Base-by-base conservation (phyloP, 2,888 invertebrate genomes). In the Argyresthia albistria region DNA sequence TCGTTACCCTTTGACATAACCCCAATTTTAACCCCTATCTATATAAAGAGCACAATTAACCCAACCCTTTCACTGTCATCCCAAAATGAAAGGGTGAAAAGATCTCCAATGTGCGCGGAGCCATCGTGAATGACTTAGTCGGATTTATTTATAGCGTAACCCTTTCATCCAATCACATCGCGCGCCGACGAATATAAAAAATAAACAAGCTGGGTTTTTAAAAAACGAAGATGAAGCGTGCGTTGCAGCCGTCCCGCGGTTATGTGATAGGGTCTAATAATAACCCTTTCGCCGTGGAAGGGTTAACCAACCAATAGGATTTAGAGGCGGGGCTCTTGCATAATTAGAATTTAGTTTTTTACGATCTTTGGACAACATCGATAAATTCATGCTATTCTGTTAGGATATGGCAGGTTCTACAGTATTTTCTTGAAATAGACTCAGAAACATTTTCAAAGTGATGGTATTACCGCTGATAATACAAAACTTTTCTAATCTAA, bases 241-340 rank as follows among this genome's bases (percentile, higher is more conserved):
- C 25, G 25, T 4, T 25, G 25, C 25, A 25, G 65, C 70, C 63
- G 63, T 70, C 75, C 78, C 80, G 73, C 71, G 60, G 66, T 63
- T 25, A 55, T 55, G 55, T 56, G 57, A 63, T 59, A 66, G 73
- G 74, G 67, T 64, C 72, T 80, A 82, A 74, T 84, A 84, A 83
- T 86, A 87, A 86, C 86, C 84, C 86, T 82, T 87, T 82, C 70
- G 64, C 61, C 56, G 61, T 62, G 68, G 73, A 78, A 81, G 78
- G 82, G 82, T 77, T 73, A 46, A 62, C 51, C 79, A 67, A 61
- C 88, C 87, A 88, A 87, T 87, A 69, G 61, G 61, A 62, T 54
- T 16, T 64, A 55, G 66, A 76, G 87, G 87, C 82, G 88, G 79
- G 69, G 82, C 80, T 59, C 53, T 35, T 58, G 35, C 39, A 51